Conservation (phyloP, 2,113 vertebrate species). For the Catagonus wagneri region DNA sequence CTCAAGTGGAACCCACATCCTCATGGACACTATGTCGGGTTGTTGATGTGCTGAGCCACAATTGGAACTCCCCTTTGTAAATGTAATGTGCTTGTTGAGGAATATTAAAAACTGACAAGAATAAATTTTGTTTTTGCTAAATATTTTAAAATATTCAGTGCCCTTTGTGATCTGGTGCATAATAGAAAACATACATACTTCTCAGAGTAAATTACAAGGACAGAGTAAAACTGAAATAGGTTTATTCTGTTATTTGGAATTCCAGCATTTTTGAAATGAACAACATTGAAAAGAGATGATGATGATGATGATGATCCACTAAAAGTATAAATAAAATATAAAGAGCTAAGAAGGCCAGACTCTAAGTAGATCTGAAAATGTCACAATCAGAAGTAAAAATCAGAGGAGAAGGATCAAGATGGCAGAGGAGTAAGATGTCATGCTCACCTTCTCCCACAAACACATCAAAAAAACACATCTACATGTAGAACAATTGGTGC, state of each 20-base stretch:
- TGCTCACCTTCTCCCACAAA: too few species aligned
- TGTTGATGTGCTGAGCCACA: too few species aligned
- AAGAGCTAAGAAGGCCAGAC: accelerated
- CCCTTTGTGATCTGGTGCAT: slow-evolving; percentile 53
- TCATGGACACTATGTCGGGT: too few species aligned
- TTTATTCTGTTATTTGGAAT: slow-evolving; percentile 9
- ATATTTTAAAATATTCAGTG: slow-evolving; percentile 49
- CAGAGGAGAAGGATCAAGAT: too few species aligned
- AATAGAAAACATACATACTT: slow-evolving; percentile 59
- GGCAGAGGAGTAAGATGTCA: too few species aligned
- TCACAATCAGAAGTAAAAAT: background rate
- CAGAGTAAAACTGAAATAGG: slow-evolving; percentile 39
- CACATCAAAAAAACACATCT: too few species aligned
- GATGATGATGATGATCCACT: background rate
- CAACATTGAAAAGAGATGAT: background rate
- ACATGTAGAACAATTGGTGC: too few species aligned
- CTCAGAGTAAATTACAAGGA: slow-evolving; percentile 58
- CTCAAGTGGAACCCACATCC: too few species aligned
- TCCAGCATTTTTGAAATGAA: slow-evolving; percentile 67
- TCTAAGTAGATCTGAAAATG: background rate
- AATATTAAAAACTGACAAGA: slow-evolving; percentile 1
- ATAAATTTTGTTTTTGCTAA: slow-evolving; percentile 57
- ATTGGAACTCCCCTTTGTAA: background rate
- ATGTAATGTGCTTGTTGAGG: slow-evolving; percentile 56
- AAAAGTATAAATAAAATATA: background rate